Conservation (phyloP, 2,888 invertebrate genomes). For the Parnassius smintheus region DNA sequence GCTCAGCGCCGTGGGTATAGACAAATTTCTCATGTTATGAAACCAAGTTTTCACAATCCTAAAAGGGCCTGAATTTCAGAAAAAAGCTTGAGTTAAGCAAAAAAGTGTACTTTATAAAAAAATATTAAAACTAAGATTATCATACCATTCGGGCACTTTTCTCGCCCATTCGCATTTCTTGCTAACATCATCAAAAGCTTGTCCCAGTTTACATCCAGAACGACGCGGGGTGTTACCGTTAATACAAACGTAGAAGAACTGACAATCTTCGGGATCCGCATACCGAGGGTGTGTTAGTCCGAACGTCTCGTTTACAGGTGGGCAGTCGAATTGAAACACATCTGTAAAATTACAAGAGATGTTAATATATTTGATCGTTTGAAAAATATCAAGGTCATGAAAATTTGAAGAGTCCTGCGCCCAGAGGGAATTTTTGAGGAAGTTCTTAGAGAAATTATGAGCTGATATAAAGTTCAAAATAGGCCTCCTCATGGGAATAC, state of each 20-base stretch:
- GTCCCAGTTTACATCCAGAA: slow-evolving; percentile 93
- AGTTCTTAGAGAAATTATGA: too few relatives aligned
- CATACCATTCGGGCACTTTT: slow-evolving; percentile 94
- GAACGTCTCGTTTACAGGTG: slow-evolving; percentile 86
- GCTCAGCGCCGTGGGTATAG: too few relatives aligned
- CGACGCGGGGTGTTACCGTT: slow-evolving; percentile 92
- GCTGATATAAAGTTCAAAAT: too few relatives aligned
- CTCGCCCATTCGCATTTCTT: slow-evolving; percentile 93
- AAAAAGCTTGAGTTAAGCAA: too few relatives aligned
- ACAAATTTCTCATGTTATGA: too few relatives aligned
- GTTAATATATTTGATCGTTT: not conserved
- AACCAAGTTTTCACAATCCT: too few relatives aligned
- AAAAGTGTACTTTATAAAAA: not conserved
- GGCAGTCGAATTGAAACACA: slow-evolving; percentile 91
- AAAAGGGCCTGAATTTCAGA: too few relatives aligned
- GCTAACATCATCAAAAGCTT: slow-evolving; percentile 91
- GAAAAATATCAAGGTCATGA: not conserved
- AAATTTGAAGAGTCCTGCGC: too few relatives aligned
- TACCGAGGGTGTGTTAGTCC: slow-evolving; percentile 92
- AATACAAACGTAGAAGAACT: slow-evolving; percentile 95
- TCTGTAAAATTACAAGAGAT: slow-evolving; percentile 68
- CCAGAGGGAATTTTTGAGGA: too few relatives aligned
- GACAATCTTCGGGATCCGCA: slow-evolving; percentile 93
- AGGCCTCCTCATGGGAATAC: too few relatives aligned
- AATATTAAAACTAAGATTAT: not conserved